These are phyloP conservation scores for Corythucha ciliata DNA, from an alignment of 2,888 invertebrate genomes.

Conservation along the genomic window DNA sequence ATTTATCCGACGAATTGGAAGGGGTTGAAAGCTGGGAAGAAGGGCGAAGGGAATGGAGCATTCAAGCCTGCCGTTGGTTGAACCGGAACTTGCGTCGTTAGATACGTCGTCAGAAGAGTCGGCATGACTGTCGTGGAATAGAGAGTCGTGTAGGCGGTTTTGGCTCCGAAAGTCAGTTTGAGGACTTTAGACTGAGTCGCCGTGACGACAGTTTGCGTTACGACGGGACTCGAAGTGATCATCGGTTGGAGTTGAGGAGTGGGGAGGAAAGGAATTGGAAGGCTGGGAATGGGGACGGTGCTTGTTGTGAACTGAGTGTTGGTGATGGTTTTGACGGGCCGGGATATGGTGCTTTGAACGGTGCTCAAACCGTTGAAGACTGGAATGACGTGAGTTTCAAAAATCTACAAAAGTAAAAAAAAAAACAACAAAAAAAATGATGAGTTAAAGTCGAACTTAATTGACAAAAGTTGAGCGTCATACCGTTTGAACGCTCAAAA, in stretches of 20 bases:
- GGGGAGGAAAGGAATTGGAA: slow-evolving; percentile 37
- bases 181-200: slow-evolving; percentile 70
- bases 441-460: too few species aligned
- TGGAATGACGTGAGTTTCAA: slow-evolving; percentile 73
- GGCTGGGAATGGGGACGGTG: slow-evolving; percentile 49
- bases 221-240: slow-evolving; percentile 68
- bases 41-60: slow-evolving; percentile 47
- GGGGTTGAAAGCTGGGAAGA: slow-evolving; percentile 63
- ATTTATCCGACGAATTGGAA: slow-evolving; percentile 60
- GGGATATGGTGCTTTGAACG: slow-evolving; percentile 65
- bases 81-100: slow-evolving; percentile 68
- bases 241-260: slow-evolving; percentile 49
- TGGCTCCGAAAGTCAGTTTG: slow-evolving; percentile 83
- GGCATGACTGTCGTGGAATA: slow-evolving; percentile 75
- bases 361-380: slow-evolving; percentile 66
- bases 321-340: slow-evolving; percentile 66
- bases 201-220: slow-evolving; percentile 67
- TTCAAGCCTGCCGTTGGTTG: slow-evolving; percentile 49
- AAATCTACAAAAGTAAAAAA: too few species aligned
- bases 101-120: slow-evolving; percentile 70
- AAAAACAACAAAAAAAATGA: too few species aligned
- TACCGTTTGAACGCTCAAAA: slow-evolving; percentile 64
- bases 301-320: slow-evolving; percentile 71
- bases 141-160: slow-evolving; percentile 77
- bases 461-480: too few species aligned